Conservation (phyloP, 2,888 invertebrate species). For the Panopea generosa region DNA sequence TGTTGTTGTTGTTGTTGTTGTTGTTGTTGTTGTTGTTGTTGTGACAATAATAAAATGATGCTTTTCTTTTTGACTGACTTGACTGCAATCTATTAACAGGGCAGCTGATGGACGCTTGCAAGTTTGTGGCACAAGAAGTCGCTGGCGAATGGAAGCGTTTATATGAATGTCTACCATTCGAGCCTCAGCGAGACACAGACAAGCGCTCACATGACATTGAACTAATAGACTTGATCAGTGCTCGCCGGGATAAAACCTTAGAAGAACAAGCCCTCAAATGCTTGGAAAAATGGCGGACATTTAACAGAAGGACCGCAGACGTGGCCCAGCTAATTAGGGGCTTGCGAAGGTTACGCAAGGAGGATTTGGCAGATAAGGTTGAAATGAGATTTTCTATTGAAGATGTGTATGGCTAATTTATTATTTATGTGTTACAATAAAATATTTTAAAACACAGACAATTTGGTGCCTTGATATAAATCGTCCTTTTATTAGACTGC, state of each 20-base stretch:
- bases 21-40: no score
- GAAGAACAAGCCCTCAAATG: slow-evolving; percentile 74
- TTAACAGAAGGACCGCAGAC: slow-evolving; percentile 69
- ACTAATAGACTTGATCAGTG: slow-evolving; percentile 72
- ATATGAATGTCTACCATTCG: slow-evolving; percentile 77
- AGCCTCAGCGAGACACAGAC: slow-evolving; percentile 71
- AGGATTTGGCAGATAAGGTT: slow-evolving; percentile 71
- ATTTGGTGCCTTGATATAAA: no score
- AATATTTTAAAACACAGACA: no score
- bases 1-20: no score
- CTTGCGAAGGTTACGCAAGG: slow-evolving; percentile 70
- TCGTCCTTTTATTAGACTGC: no score
- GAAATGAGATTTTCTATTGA: slow-evolving; percentile 71
- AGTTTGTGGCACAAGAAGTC: slow-evolving; percentile 73
- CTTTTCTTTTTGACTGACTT: no score
- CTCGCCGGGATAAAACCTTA: slow-evolving; percentile 69
- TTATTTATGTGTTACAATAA: not conserved
- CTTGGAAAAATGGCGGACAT: slow-evolving; percentile 80
- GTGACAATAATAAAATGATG: no score
- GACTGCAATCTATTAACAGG: no score
- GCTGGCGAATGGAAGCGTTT: slow-evolving; percentile 78
- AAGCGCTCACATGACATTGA: slow-evolving; percentile 75
- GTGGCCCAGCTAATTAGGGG: slow-evolving; percentile 73
- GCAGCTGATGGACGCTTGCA: slow-evolving; percentile 76
- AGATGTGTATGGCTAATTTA: slow-evolving; percentile 40